Percentiles rank a stretch among this genome's conserved stretches.
phyloP scores from a whole-genome alignment of 2,888 invertebrate species.

The Brachypalpus laphriformis region DNA sequence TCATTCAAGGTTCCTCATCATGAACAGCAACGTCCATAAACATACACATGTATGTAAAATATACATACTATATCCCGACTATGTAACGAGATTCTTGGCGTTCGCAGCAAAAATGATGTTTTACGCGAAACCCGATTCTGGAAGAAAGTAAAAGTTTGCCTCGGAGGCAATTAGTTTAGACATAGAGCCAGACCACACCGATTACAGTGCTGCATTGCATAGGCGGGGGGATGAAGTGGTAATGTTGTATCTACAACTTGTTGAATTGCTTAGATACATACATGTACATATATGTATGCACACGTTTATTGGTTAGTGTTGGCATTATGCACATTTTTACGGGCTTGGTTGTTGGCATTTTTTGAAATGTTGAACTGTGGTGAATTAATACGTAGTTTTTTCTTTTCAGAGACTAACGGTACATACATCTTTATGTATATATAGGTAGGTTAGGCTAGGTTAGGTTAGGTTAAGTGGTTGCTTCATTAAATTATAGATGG shows the following conservation, averaged over 20 bases:
- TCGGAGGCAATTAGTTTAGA: conserved; percentile 39
- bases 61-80: neutral
- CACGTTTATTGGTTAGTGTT: conserved; percentile 11
- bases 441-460: too few relatives aligned
- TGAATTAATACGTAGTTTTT: conserved; percentile 26
- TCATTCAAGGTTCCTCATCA: conserved; percentile 64
- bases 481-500: neutral
- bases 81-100: conserved; percentile 52
- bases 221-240: neutral
- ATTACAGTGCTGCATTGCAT: neutral
- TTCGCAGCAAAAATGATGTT: conserved; percentile 24
- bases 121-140: conserved; percentile 58
- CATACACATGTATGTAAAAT: too few relatives aligned
- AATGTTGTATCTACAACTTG: conserved; percentile 12
- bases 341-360: conserved; percentile 45
- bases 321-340: conserved; percentile 34
- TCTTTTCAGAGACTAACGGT: too few relatives aligned
- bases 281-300: conserved; percentile 8
- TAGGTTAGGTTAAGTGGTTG: neutral
- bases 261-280: conserved; percentile 7
- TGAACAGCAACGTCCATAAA: neutral
- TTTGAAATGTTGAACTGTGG: conserved; percentile 5
- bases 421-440: neutral
- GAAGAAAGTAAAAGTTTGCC: conserved; percentile 68
- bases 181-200: conserved; percentile 24